These are phyloP conservation scores for Drosophila rhopaloa DNA, from an alignment of 1,140 invertebrate species.

Conservation along the genomic window DNA sequence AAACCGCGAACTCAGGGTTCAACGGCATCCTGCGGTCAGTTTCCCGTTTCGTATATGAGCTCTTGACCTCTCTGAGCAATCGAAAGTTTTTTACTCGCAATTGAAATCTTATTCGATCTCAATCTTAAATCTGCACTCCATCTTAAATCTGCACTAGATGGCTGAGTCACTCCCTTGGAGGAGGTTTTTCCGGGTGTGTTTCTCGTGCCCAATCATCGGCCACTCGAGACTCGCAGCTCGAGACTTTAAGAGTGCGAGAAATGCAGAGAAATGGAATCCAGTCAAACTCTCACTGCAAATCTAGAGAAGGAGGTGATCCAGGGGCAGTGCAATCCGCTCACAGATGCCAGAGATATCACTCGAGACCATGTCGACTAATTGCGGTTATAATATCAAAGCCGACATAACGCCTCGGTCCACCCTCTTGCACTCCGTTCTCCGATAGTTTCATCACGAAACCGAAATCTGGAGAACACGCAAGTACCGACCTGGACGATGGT, in stretches of 20 bases:
- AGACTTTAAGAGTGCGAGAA: conserved; percentile 63
- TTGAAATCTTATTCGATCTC: conserved; percentile 15
- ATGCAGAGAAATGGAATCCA: conserved; percentile 57
- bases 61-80: conserved; percentile 60
- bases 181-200: conserved; percentile 24
- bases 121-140: conserved; percentile 9
- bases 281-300: conserved; percentile 60
- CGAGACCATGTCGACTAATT: conserved; percentile 75
- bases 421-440: conserved; percentile 1
- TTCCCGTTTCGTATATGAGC: conserved; percentile 31
- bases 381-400: conserved; percentile 76
- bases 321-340: background rate
- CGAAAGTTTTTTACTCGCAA: conserved; percentile 65
- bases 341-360: conserved; percentile 72
- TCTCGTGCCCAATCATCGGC: conserved; percentile 62
- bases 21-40: conserved; percentile 57
- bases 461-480: conserved; percentile 77
- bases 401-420: conserved; percentile 62
- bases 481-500: conserved; percentile 51
- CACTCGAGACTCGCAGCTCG: conserved; percentile 62
- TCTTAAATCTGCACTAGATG: conserved; percentile 10
- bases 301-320: conserved; percentile 2
- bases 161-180: conserved; percentile 43
- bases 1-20: conserved; percentile 41
- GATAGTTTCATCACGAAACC: conserved; percentile 52